Conservation (phyloP, 1,140 invertebrate genomes). For the Bombus picipes region DNA sequence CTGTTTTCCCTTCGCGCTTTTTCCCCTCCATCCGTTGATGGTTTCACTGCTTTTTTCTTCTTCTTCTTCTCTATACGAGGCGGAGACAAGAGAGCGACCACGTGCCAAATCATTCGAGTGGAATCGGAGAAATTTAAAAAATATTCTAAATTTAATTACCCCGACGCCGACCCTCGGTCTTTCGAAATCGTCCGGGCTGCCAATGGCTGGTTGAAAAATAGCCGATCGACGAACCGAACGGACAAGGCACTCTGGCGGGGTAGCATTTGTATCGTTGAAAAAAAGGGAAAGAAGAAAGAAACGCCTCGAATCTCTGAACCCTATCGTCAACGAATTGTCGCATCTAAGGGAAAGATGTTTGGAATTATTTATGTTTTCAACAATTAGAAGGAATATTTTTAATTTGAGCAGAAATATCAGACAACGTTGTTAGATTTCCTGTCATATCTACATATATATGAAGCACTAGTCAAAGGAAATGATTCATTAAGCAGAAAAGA, state of each 20-base stretch:
- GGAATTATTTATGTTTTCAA: too few species aligned
- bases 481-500: too few species aligned
- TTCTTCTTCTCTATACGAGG: slow-evolving; percentile 2
- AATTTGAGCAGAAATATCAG: too few species aligned
- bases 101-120: slow-evolving; percentile 81
- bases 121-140: slow-evolving; percentile 83
- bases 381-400: too few species aligned
- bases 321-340: background rate
- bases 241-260: slow-evolving; percentile 34
- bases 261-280: slow-evolving; percentile 28
- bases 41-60: slow-evolving; percentile 15
- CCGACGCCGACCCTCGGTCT: slow-evolving; percentile 67
- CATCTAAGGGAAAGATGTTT: background rate
- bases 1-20: slow-evolving; percentile 31
- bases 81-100: slow-evolving; percentile 40
- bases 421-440: too few species aligned
- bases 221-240: slow-evolving; percentile 71
- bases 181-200: slow-evolving; percentile 80
- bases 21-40: background rate
- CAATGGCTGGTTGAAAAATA: slow-evolving; percentile 81
- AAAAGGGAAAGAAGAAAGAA: slow-evolving; percentile 37
- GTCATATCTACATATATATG: too few species aligned
- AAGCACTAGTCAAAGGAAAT: too few species aligned
- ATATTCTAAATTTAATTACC: slow-evolving; percentile 83
- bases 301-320: background rate